Evolutionary conservation across 2,797 vertebrate genomes (phyloP), one percentile per base, ranked within the genome.

Genomic region (Lithobates pipiens): DNA sequence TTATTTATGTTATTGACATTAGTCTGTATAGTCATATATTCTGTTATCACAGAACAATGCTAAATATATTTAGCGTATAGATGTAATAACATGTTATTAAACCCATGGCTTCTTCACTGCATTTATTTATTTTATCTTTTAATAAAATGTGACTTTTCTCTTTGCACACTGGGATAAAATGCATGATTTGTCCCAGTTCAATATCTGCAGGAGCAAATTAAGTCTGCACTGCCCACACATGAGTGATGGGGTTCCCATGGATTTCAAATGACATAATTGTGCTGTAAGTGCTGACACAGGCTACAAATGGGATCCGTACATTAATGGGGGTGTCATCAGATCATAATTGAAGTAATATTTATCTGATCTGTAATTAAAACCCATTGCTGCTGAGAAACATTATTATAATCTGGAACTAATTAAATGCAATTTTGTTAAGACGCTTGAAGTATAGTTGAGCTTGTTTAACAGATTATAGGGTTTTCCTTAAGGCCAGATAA

Each of bases 201-300:
- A 0, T 87, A 80, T 89, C 90, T 86, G 78, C 79, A 85, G 86
- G 85, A 89, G 80, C 72, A 89, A 88, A 89, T 88, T 65, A 91
- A 81, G 69, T 78, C 75, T 85, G 21, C 61, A 11, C 77, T 89
- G 67, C 80, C 77, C 82, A 77, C 88, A 57, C 82, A 75, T 88
- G 83, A 80, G 69, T 65, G 77, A 76, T 83, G 39, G 73, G 67
- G 69, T 85, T 90, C 84, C 84, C 3, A 0, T 88, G 89, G 86
- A 81, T 86, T 89, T 88, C 86, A 86, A 86, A 88, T 89, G 82
- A 63, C 34, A 68, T 50, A 68, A 75, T 88, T 86, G 83, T 13
- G 2, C 68, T 89, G 85, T 73, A 86, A 82, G 86, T 82, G 67
- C 72, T 82, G 72, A 84, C 68, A n/a, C 44, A n/a, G 67, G 76